phyloP scores from a whole-genome alignment of 1,140 invertebrate species.

The Pseudachorutes palmiensis region DNA sequence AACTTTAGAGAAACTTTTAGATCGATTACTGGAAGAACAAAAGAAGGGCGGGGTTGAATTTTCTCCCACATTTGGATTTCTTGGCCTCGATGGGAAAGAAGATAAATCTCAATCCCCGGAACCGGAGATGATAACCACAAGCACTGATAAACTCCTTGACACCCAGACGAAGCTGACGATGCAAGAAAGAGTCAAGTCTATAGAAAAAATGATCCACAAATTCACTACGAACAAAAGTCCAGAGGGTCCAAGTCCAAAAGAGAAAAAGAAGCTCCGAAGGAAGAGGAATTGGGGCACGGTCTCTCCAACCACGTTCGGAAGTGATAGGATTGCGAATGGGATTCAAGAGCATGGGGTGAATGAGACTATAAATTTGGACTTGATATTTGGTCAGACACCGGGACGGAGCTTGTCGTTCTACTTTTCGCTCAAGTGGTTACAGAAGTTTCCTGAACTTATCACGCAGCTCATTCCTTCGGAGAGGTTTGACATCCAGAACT shows the following conservation, averaged over 20 bases:
- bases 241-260: conserved; percentile 1
- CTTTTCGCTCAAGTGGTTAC: conserved; percentile 34
- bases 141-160: no score
- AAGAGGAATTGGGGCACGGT: no score
- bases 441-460: conserved; percentile 34
- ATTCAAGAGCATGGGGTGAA: neutral
- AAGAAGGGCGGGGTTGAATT: neutral
- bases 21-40: conserved; percentile 31
- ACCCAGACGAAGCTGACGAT: no score
- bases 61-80: neutral
- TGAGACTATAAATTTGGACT: conserved; percentile 29
- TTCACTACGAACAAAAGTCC: conserved; percentile 11
- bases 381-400: conserved; percentile 30
- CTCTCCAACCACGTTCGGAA: no score
- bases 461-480: conserved; percentile 36
- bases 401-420: conserved; percentile 30
- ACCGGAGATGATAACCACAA: no score
- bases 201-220: no score
- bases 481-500: conserved; percentile 33
- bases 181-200: no score
- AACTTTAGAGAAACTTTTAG: conserved; percentile 30
- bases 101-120: no score
- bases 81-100: neutral
- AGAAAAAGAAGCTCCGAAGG: neutral
- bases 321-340: neutral